Evolutionary conservation across 2,113 vertebrate species (phyloP).

Genomic region (Melospiza georgiana): DNA sequence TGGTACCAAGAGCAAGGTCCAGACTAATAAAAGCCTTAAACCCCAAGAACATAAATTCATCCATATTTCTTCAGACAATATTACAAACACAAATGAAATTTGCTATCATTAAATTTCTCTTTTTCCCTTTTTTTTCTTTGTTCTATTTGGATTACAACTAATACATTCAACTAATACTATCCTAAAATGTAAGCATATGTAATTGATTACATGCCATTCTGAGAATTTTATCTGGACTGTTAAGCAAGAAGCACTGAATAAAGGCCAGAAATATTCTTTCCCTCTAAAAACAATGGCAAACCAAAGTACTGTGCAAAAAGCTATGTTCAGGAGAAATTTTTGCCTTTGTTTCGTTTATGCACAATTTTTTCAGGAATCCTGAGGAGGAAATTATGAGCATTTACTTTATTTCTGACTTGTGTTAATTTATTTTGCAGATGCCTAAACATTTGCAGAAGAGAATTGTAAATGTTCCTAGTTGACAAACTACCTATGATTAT

Average conservation of each 20-base stretch:
- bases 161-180: not conserved
- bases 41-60: not conserved
- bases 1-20: not conserved
- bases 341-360: not conserved
- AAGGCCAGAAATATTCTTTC: not conserved
- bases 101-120: not conserved
- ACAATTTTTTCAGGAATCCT: not conserved
- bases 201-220: not conserved
- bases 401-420: not conserved
- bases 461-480: not conserved
- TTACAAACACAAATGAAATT: not conserved
- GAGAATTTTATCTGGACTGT: not conserved
- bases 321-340: not conserved
- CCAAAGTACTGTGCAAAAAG: not conserved
- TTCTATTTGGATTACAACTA: not conserved
- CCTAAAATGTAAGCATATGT: not conserved
- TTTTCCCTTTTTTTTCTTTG: not conserved
- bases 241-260: not conserved
- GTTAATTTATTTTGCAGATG: not conserved
- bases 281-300: not conserved
- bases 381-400: not conserved
- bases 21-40: conserved; percentile 30
- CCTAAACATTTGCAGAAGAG: not conserved
- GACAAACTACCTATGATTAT: not conserved
- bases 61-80: not conserved